Evolutionary conservation across 2,797 vertebrate species (phyloP), one percentile per base, ranked within the genome.

Genomic region (Lophotriccus pileatus): DNA sequence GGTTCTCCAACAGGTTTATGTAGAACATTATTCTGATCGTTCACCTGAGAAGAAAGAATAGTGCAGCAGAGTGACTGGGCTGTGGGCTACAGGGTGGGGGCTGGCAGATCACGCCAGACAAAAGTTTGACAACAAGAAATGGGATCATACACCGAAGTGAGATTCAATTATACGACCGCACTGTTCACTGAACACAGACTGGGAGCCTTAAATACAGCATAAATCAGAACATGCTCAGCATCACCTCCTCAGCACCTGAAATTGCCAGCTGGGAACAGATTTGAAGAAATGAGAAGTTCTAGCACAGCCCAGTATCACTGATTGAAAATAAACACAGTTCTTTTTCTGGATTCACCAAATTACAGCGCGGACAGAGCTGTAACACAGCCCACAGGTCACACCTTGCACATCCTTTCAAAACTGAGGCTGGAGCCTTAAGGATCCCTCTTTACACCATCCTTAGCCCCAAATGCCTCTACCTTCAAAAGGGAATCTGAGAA

Each of bases 1-100:
- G 98, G 98, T 99, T 99, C 98, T 99, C 99, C 98, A 99, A 97
- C 97, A 99, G 99, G 96, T 98, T 99, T 96, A 99, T 98, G 96
- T 30, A 97, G 82, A 98, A 96, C 98, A 98, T 98, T 96, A 97
- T 98, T 98, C 97, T 98, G 84, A 96, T 85, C 92, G 98, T 98
- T 98, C 98, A 98, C 99, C 99, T 99, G 97, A 32, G 95, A 95
- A 85, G 12, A 84, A 87, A 46, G 4, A 87, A 56, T 6, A 80
- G 25, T 6, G 69, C 34, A 63, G 4, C 17, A 52, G 30, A 72
- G 89, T 92, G 58, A 74, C 12, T 2, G 63, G 43, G 28, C 30
- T 17, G 43, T 9, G 63, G 9, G 50, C 14, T 18, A 10, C 20
- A 21, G n/a, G 13, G 16, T 9, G 39, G 21, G n/a, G 39, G 47